Conservation (phyloP, 1,140 invertebrate genomes). For the Aphis gossypii region DNA sequence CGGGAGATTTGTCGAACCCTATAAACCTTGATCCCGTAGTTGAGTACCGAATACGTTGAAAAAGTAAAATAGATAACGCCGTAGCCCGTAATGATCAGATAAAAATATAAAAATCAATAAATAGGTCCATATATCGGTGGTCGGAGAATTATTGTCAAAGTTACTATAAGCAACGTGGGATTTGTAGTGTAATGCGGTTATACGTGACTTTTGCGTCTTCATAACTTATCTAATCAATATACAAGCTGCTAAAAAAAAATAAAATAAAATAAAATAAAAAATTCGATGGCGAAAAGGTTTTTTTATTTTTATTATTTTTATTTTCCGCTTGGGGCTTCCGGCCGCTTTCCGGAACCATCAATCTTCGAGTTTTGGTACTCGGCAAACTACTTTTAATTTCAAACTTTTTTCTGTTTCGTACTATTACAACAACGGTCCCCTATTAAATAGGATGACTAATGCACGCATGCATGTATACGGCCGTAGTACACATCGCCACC, state of each 20-base stretch:
- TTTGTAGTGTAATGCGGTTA: constrained; percentile 14
- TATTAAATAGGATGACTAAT: not conserved
- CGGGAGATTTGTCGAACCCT: not conserved
- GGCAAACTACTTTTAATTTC: constrained; percentile 31
- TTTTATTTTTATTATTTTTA: not conserved
- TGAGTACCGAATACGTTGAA: not conserved
- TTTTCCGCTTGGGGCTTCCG: not conserved
- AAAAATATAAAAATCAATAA: not conserved
- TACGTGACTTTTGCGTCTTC: constrained; percentile 38
- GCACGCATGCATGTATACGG: not conserved
- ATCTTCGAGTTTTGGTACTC: constrained; percentile 1
- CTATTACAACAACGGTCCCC: not conserved
- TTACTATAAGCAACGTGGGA: not conserved
- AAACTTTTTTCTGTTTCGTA: constrained; percentile 31
- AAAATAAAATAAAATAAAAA: not conserved
- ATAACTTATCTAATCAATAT: constrained; percentile 48
- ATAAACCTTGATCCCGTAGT: not conserved
- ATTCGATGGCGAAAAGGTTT: not conserved
- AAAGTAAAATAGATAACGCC: constrained; percentile 29
- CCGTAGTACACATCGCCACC: too few relatives aligned
- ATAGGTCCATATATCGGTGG: not conserved
- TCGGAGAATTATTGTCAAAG: constrained; percentile 25
- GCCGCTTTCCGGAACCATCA: not conserved
- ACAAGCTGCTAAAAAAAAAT: constrained; percentile 23
- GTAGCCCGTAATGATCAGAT: not conserved